A percentile compares a stretch with the other conserved stretches of the same genome.
These are phyloP conservation scores for Branchellion lobata DNA, from an alignment of 2,888 invertebrate species.

Conservation along the genomic window DNA sequence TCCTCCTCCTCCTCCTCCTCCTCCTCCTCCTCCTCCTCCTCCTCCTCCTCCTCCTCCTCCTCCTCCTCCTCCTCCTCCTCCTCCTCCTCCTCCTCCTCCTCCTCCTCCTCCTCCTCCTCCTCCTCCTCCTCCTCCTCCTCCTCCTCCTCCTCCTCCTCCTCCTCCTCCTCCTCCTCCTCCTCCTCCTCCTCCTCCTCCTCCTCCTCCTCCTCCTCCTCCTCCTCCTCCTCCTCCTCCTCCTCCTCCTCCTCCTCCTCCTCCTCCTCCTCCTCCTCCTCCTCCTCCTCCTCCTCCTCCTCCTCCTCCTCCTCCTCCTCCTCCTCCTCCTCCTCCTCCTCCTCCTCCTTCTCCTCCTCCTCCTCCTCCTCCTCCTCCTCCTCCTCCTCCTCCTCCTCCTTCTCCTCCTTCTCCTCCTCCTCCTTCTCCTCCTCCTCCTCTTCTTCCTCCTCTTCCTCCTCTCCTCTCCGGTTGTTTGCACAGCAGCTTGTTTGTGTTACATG, in stretches of 20 bases:
- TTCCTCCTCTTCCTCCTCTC: no score
- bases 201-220: not conserved
- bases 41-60: no score
- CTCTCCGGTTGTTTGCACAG: no score
- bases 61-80: no score
- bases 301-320: not conserved
- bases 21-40: no score
- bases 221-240: not conserved
- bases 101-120: not conserved
- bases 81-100: not conserved
- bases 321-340: no score
- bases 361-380: not conserved
- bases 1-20: no score
- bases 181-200: not conserved
- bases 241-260: not conserved
- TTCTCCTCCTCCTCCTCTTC: slow-evolving; percentile 11
- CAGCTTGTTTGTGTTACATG: no score
- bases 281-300: not conserved
- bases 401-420: not conserved
- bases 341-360: not conserved
- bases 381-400: not conserved
- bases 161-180: not conserved
- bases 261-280: not conserved
- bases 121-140: not conserved
- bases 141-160: slow-evolving; percentile 1